Evolutionary conservation across 1,140 invertebrate genomes (phyloP).

Genomic region (Druon quercuslanigerum): DNA sequence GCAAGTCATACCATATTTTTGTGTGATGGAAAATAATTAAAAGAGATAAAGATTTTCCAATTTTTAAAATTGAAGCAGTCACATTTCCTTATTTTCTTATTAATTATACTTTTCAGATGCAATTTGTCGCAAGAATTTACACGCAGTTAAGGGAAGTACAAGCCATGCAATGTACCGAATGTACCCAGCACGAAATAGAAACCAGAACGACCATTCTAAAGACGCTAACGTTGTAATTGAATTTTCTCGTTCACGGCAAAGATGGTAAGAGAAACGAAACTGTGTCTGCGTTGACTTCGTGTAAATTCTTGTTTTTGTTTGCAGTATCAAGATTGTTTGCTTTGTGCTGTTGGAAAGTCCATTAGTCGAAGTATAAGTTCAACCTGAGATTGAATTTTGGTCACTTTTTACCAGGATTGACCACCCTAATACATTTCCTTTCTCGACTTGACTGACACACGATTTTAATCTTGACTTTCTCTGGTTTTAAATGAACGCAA

Average conservation of each 20-base stretch:
- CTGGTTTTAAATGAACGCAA: not conserved
- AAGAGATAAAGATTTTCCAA: no score
- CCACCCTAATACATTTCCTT: not conserved
- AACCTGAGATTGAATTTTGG: conserved; percentile 3
- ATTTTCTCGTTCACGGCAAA: conserved; percentile 22
- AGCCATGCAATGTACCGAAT: not conserved
- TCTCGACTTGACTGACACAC: not conserved
- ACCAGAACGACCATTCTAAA: conserved; percentile 27
- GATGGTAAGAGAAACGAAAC: conserved; percentile 19
- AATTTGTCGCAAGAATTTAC: not conserved
- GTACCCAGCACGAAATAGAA: conserved; percentile 7
- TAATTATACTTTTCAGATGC: not conserved
- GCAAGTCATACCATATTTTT: no score
- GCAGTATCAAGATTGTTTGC: conserved; percentile 7
- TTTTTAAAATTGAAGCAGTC: no score
- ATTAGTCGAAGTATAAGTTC: conserved; percentile 1
- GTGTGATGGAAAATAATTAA: no score
- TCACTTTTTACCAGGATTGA: not conserved
- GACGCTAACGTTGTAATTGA: conserved; percentile 27
- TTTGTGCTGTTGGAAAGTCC: not conserved
- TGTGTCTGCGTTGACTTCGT: conserved; percentile 12
- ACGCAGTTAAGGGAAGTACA: not conserved
- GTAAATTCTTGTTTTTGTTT: conserved; percentile 12
- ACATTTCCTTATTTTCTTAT: no score
- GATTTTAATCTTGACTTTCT: not conserved